phyloP scores from a whole-genome alignment of 92 coral and sea anemone species.

The Galaxea fascicularis region DNA sequence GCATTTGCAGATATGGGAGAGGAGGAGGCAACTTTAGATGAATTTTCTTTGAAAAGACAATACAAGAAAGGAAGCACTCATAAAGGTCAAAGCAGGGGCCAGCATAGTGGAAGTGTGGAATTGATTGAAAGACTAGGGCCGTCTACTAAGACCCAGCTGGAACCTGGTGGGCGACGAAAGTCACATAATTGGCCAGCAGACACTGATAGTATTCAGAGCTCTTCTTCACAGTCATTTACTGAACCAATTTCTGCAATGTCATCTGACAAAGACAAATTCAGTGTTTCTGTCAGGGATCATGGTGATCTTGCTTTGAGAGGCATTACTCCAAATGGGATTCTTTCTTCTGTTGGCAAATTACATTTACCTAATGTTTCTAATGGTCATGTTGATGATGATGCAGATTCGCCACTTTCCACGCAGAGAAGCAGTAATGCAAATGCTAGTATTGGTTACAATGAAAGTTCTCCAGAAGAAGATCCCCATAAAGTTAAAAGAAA shows the following conservation, averaged over 20 bases:
- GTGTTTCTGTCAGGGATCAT: constrained; percentile 57
- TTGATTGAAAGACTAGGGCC: constrained; percentile 2
- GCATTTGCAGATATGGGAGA: constrained; percentile 26
- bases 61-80: constrained; percentile 49
- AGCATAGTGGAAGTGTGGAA: constrained; percentile 1
- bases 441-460: constrained; percentile 72
- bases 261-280: constrained; percentile 48
- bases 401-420: constrained; percentile 38
- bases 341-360: not conserved
- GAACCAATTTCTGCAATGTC: constrained; percentile 67
- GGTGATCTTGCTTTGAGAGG: constrained; percentile 29
- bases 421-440: constrained; percentile 52
- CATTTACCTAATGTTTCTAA: not conserved
- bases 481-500: constrained; percentile 70
- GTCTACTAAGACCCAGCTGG: constrained; percentile 8
- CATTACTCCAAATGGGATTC: constrained; percentile 16
- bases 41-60: constrained; percentile 63
- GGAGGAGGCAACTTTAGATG: constrained; percentile 54
- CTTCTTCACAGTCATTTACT: constrained; percentile 84
- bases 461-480: constrained; percentile 75
- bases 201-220: constrained; percentile 83
- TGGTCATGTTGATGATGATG: constrained; percentile 33
- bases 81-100: constrained; percentile 29
- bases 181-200: constrained; percentile 54
- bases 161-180: constrained; percentile 31